Evolutionary conservation across 2,888 invertebrate species (phyloP).

Genomic region (Habroteleia sp.): DNA sequence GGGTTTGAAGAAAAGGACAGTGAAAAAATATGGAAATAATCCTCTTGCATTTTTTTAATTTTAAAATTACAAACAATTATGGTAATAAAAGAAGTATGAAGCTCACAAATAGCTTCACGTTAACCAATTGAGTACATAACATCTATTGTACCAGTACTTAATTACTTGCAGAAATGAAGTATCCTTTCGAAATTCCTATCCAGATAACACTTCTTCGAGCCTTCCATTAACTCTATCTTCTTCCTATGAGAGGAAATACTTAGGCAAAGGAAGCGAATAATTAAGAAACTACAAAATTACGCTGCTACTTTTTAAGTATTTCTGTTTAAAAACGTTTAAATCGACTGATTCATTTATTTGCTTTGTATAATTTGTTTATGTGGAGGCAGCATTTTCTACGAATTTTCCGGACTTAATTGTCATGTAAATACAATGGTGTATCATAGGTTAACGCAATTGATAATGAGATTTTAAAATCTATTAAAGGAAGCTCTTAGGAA

Average conservation of each 20-base stretch:
- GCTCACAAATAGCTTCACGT: slow-evolving; percentile 11
- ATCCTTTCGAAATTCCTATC: neutral
- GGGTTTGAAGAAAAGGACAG: too few species aligned
- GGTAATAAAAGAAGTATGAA: neutral
- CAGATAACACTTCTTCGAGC: slow-evolving; percentile 11
- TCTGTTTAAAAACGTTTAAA: neutral
- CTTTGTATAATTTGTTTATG: slow-evolving; percentile 3
- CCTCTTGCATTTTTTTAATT: too few species aligned
- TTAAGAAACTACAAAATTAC: slow-evolving; percentile 32
- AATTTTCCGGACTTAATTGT: neutral
- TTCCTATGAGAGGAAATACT: slow-evolving; percentile 10
- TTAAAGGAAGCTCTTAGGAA: slow-evolving; percentile 30
- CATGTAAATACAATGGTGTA: too few species aligned
- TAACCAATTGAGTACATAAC: slow-evolving; percentile 5
- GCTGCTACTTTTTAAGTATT: neutral
- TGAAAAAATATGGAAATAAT: too few species aligned
- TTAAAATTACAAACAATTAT: slow-evolving; percentile 8
- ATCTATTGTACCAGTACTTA: neutral
- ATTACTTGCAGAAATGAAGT: slow-evolving; percentile 6
- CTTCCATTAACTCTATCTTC: slow-evolving; percentile 7
- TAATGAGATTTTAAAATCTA: slow-evolving; percentile 37
- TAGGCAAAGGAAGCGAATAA: slow-evolving; percentile 13
- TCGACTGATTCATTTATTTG: neutral
- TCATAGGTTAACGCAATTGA: slow-evolving; percentile 1
- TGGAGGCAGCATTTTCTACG: neutral